A percentile compares a stretch with the other conserved stretches of the same genome.
These are phyloP conservation scores for Zaprionus nigranus DNA, from an alignment of 1,140 invertebrate species.

Conservation along the genomic window DNA sequence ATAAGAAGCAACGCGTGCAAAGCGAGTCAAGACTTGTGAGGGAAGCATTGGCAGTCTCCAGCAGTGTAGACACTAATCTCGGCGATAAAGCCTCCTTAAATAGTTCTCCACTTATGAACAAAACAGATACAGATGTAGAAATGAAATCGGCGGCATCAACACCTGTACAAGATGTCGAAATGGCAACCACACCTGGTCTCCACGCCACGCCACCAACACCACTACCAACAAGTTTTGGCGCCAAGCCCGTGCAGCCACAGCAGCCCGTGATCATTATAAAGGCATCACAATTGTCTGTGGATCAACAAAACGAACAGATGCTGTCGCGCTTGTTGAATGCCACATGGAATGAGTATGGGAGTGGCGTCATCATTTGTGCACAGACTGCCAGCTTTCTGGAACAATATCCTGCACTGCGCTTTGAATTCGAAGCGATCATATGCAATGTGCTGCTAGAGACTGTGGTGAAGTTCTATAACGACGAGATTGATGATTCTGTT, in stretches of 20 bases:
- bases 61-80: slow-evolving; percentile 4
- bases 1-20: slow-evolving; percentile 45
- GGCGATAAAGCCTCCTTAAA: slow-evolving; percentile 19
- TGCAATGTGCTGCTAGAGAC: slow-evolving; percentile 89
- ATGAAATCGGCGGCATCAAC: slow-evolving; percentile 71
- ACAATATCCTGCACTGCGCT: slow-evolving; percentile 63
- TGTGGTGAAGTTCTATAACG: slow-evolving; percentile 85
- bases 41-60: slow-evolving; percentile 32
- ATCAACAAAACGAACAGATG: slow-evolving; percentile 85
- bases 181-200: slow-evolving; percentile 22
- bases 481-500: slow-evolving; percentile 75
- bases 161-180: slow-evolving; percentile 65
- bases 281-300: no score
- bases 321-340: slow-evolving; percentile 87
- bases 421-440: slow-evolving; percentile 84
- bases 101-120: slow-evolving; percentile 50
- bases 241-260: no score
- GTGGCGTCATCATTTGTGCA: slow-evolving; percentile 86
- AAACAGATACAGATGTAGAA: slow-evolving; percentile 74
- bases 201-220: no score
- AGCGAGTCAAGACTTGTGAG: slow-evolving; percentile 69
- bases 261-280: no score
- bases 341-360: slow-evolving; percentile 86
- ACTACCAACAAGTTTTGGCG: no score
- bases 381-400: slow-evolving; percentile 85